phyloP scores from a whole-genome alignment of 2,113 vertebrate genomes.

The Lates calcarifer region DNA sequence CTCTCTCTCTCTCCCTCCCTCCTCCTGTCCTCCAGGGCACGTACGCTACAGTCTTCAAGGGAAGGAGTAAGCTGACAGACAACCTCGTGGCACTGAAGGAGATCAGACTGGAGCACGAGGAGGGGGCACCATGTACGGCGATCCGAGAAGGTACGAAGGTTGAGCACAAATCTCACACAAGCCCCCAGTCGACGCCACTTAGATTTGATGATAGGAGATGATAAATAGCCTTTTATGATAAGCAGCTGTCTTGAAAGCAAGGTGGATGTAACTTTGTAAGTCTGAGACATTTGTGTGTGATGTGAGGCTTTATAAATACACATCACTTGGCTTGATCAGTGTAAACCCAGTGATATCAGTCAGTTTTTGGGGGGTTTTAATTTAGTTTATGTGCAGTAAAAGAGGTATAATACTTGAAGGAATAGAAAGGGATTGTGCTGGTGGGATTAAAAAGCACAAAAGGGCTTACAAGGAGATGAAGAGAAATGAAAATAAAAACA shows the following conservation, averaged over 20 bases:
- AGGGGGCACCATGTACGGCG: conserved; percentile 95
- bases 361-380: too few relatives aligned
- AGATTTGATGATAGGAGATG: background rate
- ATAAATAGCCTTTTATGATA: background rate
- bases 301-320: background rate
- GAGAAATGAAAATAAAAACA: background rate
- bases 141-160: conserved; percentile 92
- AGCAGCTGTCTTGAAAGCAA: background rate
- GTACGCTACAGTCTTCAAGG: conserved; percentile 96
- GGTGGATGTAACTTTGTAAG: background rate
- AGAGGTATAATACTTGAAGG: too few relatives aligned
- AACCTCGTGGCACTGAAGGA: conserved; percentile 97
- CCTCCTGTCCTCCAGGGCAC: conserved; percentile 86
- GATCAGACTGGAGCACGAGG: conserved; percentile 95
- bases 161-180: background rate
- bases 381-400: too few relatives aligned
- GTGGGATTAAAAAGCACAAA: background rate
- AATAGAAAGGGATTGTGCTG: background rate
- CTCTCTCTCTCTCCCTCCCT: too few relatives aligned
- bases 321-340: background rate
- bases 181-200: background rate
- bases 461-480: background rate
- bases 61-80: conserved; percentile 96
- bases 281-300: background rate
- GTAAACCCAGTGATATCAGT: background rate